These are phyloP conservation scores for Thereuonema tuberculata DNA, from an alignment of 1,140 invertebrate genomes.

Conservation along the genomic window DNA sequence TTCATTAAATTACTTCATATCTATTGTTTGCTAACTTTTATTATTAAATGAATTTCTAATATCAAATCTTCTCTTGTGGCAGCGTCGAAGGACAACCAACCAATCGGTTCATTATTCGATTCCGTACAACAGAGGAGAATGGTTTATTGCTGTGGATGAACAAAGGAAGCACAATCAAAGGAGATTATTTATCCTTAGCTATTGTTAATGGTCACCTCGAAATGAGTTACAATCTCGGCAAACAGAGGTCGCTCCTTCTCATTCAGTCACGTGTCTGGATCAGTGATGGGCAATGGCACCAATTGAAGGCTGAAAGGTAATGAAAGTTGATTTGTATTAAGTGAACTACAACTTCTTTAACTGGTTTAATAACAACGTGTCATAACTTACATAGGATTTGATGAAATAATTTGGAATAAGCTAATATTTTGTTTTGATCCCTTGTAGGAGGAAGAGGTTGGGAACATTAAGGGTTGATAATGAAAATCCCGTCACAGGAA, in stretches of 20 bases:
- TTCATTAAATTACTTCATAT: too few species aligned
- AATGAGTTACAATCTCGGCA: conserved; percentile 47
- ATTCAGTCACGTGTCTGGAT: conserved; percentile 45
- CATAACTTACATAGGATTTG: too few species aligned
- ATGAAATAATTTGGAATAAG: too few species aligned
- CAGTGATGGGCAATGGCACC: conserved; percentile 59
- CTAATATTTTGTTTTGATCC: conserved; percentile 4
- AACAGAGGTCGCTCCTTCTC: conserved; percentile 38
- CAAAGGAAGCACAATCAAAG: conserved; percentile 35
- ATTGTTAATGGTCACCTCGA: conserved; percentile 45
- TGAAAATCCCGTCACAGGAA: conserved; percentile 42
- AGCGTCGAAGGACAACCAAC: conserved; percentile 39
- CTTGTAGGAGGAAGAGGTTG: conserved; percentile 46
- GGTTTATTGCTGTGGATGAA: conserved; percentile 54
- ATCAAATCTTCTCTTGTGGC: neutral
- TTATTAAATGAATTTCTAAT: neutral
- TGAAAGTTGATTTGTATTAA: neutral
- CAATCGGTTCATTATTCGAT: conserved; percentile 54
- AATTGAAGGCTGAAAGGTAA: conserved; percentile 38
- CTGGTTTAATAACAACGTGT: too few species aligned
- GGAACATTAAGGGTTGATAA: conserved; percentile 54
- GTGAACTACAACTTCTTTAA: neutral
- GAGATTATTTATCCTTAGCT: conserved; percentile 46
- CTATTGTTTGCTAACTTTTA: too few species aligned
- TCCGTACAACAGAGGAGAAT: conserved; percentile 47